Evolutionary conservation across 2,888 invertebrate genomes (phyloP).

Genomic region (Yponomeuta plumbellus): DNA sequence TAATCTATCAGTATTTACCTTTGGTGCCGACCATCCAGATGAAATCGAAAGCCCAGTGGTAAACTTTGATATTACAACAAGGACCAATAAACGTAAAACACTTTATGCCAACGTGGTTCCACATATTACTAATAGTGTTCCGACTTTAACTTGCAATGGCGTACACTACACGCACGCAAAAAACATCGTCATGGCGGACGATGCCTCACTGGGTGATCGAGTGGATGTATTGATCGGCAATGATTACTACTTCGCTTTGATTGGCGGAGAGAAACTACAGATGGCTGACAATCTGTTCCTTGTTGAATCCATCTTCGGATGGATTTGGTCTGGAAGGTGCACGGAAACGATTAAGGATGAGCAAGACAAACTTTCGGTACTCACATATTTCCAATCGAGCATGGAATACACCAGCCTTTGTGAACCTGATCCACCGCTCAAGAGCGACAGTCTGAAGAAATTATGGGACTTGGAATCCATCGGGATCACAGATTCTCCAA

Average conservation of each 20-base stretch:
- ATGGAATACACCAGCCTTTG: not conserved
- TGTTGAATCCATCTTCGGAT: slow-evolving; percentile 10
- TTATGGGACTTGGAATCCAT: slow-evolving; percentile 15
- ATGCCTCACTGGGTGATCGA: not conserved
- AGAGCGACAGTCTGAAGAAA: not conserved
- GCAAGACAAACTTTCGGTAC: not conserved
- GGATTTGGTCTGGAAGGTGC: slow-evolving; percentile 13
- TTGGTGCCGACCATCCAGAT: not conserved
- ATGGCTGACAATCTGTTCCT: not conserved
- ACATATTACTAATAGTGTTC: not conserved
- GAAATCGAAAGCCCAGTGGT: not conserved
- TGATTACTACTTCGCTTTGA: slow-evolving; percentile 4
- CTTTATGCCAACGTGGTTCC: not conserved
- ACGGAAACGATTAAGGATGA: not conserved
- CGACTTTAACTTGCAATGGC: not conserved
- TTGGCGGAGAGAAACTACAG: not conserved
- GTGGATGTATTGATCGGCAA: slow-evolving; percentile 1
- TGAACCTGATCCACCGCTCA: slow-evolving; percentile 5
- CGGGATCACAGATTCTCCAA: slow-evolving; percentile 7
- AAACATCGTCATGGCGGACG: not conserved
- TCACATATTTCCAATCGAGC: slow-evolving; percentile 12
- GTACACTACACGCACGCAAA: not conserved
- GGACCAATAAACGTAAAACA: not conserved
- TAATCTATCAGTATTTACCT: slow-evolving; percentile 16
- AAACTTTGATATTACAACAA: not conserved